These are phyloP conservation scores for Alca torda DNA, from an alignment of 2,797 vertebrate species.

Conservation along the genomic window DNA sequence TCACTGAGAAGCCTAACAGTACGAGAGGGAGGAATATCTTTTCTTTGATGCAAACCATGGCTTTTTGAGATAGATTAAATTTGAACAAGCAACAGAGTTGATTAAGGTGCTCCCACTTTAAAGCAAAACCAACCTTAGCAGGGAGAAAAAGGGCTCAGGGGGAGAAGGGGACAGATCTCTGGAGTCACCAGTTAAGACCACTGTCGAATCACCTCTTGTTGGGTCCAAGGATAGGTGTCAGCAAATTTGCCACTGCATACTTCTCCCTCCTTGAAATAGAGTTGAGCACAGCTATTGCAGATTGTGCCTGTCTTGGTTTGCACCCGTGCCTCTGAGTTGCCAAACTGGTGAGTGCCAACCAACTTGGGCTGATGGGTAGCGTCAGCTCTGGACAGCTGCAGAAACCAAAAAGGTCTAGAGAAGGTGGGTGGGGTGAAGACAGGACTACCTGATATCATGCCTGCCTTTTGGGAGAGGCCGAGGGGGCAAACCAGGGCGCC, in stretches of 20 bases:
- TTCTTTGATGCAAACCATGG: neutral
- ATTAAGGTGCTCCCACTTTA: neutral
- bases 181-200: neutral
- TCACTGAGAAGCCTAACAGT: neutral
- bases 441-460: neutral
- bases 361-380: neutral
- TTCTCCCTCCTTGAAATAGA: neutral
- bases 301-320: neutral
- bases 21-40: neutral
- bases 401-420: neutral
- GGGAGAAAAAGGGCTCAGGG: neutral
- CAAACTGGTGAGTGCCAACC: neutral
- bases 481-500: neutral
- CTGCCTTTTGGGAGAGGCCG: neutral
- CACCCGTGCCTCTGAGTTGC: neutral
- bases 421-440: neutral
- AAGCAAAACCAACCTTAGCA: neutral
- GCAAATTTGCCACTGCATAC: neutral
- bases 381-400: neutral
- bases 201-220: neutral
- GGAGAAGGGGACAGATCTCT: neutral
- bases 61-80: neutral
- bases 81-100: too few relatives aligned
- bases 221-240: neutral
- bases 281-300: neutral